A percentile compares a stretch with the other conserved stretches of the same genome.
Evolutionary conservation across 2,113 vertebrate genomes (phyloP).

Genomic region (Sebastes schlegelii): DNA sequence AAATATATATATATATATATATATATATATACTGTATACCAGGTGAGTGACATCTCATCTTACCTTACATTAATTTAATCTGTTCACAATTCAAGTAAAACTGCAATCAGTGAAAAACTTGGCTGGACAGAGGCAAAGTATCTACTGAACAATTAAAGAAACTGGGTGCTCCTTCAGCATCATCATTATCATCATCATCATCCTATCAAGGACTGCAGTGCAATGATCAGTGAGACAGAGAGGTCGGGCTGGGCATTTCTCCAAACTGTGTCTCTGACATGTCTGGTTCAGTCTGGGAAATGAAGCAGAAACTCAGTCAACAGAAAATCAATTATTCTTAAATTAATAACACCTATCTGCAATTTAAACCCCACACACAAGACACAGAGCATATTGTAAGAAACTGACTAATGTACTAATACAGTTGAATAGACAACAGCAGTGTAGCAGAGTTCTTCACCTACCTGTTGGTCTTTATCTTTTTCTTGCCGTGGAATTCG

Average conservation of each 20-base stretch:
- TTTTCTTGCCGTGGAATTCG: constrained; percentile 79
- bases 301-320: constrained; percentile 22
- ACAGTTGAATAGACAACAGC: background rate
- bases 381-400: background rate
- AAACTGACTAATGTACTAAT: background rate
- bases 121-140: constrained; percentile 13
- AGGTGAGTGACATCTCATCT: constrained; percentile 10
- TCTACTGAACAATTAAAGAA: constrained; percentile 9
- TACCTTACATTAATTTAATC: background rate
- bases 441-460: background rate
- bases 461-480: constrained; percentile 81
- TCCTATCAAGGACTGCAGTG: constrained; percentile 25
- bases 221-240: constrained; percentile 78
- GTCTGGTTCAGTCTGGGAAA: constrained; percentile 78
- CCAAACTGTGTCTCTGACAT: constrained; percentile 79
- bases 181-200: background rate
- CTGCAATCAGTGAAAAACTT: constrained; percentile 21
- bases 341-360: background rate
- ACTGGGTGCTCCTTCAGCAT: background rate
- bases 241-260: constrained; percentile 83
- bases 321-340: constrained; percentile 16
- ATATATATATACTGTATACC: background rate
- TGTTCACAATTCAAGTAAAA: constrained; percentile 48
- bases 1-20: constrained; percentile 22
- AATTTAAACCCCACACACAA: background rate